Conservation (phyloP, 2,113 vertebrate genomes). For the Colossoma macropomum region DNA sequence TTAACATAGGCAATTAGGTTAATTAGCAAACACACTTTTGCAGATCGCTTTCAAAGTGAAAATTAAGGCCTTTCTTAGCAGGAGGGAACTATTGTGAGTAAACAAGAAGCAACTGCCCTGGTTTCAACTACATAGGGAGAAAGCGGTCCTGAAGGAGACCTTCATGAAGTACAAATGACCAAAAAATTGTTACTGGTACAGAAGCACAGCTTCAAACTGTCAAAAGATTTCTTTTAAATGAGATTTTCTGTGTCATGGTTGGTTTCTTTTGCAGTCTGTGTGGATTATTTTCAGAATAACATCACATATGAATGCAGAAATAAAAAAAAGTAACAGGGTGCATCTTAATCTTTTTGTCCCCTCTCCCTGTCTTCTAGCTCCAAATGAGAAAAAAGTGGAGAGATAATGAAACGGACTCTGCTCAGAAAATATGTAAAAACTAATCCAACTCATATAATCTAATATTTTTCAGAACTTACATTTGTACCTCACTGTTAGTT, state of each 20-base stretch:
- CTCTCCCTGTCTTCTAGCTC: neutral
- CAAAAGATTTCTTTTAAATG: neutral
- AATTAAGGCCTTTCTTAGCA: constrained; percentile 68
- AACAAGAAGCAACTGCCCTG: constrained; percentile 69
- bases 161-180: neutral
- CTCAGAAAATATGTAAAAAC: neutral
- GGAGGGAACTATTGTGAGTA: constrained; percentile 61
- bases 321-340: too few relatives aligned
- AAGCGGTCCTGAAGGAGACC: neutral
- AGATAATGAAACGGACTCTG: too few relatives aligned
- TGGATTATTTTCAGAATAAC: neutral
- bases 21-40: constrained; percentile 74
- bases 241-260: neutral
- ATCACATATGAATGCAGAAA: too few relatives aligned
- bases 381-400: neutral
- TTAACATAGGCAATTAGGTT: constrained; percentile 73
- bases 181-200: neutral
- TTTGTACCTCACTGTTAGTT: too few relatives aligned
- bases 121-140: constrained; percentile 58
- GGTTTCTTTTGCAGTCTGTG: neutral
- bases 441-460: too few relatives aligned
- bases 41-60: constrained; percentile 75
- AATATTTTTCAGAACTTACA: too few relatives aligned
- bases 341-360: too few relatives aligned
- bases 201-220: neutral